Evolutionary conservation across 2,797 vertebrate genomes (phyloP).

Genomic region (Columba guinea): DNA sequence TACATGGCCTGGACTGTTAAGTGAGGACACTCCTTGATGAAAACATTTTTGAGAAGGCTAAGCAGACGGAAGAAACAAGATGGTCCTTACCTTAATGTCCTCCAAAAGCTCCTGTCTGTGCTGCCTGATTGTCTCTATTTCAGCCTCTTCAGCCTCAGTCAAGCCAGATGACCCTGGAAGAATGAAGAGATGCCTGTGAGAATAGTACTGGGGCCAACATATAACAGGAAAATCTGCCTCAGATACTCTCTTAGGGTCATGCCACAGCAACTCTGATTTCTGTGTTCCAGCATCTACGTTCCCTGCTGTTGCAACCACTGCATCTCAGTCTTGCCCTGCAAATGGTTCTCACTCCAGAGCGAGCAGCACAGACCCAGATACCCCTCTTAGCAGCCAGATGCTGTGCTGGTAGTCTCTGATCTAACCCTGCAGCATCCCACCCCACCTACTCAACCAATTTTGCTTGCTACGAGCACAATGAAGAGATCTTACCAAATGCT

Average conservation of each 20-base stretch:
- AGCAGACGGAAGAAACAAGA: not conserved
- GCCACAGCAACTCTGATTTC: not conserved
- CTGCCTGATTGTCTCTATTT: constrained; percentile 73
- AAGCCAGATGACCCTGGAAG: constrained; percentile 67
- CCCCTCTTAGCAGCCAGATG: not conserved
- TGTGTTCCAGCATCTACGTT: not conserved
- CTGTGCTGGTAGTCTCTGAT: not conserved
- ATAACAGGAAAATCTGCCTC: not conserved
- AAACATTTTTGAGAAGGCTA: not conserved
- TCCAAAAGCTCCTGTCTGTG: constrained; percentile 74
- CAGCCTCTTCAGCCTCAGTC: constrained; percentile 66
- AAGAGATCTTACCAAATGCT: not conserved
- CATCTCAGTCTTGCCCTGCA: not conserved
- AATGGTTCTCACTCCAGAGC: not conserved
- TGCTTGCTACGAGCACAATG: fast-evolving
- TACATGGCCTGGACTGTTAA: not conserved
- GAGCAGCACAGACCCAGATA: not conserved
- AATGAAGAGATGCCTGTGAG: not conserved
- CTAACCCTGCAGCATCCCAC: not conserved
- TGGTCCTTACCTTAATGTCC: constrained; percentile 75
- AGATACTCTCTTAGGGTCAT: not conserved
- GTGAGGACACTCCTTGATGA: not conserved
- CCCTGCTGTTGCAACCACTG: not conserved
- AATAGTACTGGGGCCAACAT: not conserved
- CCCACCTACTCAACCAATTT: not conserved